These are phyloP conservation scores for Forbesichthys papilliferus DNA, from an alignment of 2,113 vertebrate species.

Conservation along the genomic window DNA sequence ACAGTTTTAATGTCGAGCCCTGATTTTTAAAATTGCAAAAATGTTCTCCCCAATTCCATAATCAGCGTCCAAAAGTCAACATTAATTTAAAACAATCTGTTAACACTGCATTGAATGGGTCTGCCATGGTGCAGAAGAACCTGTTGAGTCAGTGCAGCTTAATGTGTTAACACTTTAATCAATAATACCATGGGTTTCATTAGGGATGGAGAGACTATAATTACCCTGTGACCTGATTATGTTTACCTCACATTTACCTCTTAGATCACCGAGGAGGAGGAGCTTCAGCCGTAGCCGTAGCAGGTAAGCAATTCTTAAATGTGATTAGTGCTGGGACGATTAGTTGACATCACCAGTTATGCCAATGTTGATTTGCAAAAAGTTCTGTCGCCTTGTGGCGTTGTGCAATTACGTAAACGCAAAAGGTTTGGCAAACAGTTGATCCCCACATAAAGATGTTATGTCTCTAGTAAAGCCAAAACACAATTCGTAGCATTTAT, in stretches of 20 bases:
- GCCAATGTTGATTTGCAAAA: too few relatives aligned
- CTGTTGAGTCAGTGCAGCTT: conserved; percentile 71
- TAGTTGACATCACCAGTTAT: too few relatives aligned
- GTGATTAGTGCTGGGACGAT: neutral
- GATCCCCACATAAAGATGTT: too few relatives aligned
- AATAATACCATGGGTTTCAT: conserved; percentile 28
- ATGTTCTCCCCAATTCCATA: conserved; percentile 1
- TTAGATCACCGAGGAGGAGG: conserved; percentile 92
- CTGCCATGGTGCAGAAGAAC: conserved; percentile 54
- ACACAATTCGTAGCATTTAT: too few relatives aligned
- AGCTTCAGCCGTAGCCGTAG: conserved; percentile 94
- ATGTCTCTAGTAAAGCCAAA: too few relatives aligned
- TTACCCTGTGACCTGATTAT: conserved; percentile 19
- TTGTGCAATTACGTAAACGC: too few relatives aligned
- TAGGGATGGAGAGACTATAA: conserved; percentile 9
- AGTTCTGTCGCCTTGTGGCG: too few relatives aligned
- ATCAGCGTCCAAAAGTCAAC: conserved; percentile 35
- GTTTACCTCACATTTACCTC: conserved; percentile 40
- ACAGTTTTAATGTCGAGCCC: conserved; percentile 50
- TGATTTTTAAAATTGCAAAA: conserved; percentile 21
- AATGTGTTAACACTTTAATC: conserved; percentile 45
- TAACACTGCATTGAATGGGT: conserved; percentile 25
- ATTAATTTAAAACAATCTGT: conserved; percentile 28
- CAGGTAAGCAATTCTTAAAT: conserved; percentile 77
- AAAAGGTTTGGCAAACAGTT: too few relatives aligned